Evolutionary conservation across 2,888 invertebrate genomes (phyloP), one percentile per base, ranked within the genome.

Genomic region (Drosophila prolongata): DNA sequence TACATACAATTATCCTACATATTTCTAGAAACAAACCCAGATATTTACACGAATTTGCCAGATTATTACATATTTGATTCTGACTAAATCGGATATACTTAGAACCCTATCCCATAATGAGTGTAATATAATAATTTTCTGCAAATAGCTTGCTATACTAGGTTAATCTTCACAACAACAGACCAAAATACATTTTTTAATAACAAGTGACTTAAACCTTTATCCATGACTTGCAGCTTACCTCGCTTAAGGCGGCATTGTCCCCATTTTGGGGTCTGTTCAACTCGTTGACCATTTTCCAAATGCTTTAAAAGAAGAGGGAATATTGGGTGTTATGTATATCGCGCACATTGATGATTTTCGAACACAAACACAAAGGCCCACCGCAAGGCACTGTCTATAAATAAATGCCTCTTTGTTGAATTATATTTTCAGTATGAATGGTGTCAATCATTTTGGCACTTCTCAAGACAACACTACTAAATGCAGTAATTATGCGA

Each of bases 261-360:
- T 89, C 85, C 64, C 53, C 59, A 14, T 73, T 56, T 24, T 82
- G 78, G 9, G 90, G 83, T 57, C 89, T 89, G 64, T 90, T 90
- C 43, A 88, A 73, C 78, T 90, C 91, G 60, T 90, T 91, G 49
- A 91, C 91, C 90, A 90, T 90, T 52, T 50, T 78, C 64, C 47
- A 54, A 42, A 42, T 55, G 49, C 50, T 54, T 40, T 50, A 43
- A 40, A 50, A 75, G 34, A 50, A 34, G 34, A 49, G 40, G 49
- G 55, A 64, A 53, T 44, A 37, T 50, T 44, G 35, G 16, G 37
- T 46, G 53, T 60, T 66, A 65, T 66, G 35, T 65, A 47, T 52
- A 53, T 44, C 54, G 37, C 46, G 44, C 55, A 57, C 56, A 73
- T 55, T 54, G 46, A 75, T 72, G 71, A 61, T 80, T 47, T 74